These are phyloP conservation scores for Aethina tumida DNA, from an alignment of 1,140 invertebrate genomes.

Conservation along the genomic window DNA sequence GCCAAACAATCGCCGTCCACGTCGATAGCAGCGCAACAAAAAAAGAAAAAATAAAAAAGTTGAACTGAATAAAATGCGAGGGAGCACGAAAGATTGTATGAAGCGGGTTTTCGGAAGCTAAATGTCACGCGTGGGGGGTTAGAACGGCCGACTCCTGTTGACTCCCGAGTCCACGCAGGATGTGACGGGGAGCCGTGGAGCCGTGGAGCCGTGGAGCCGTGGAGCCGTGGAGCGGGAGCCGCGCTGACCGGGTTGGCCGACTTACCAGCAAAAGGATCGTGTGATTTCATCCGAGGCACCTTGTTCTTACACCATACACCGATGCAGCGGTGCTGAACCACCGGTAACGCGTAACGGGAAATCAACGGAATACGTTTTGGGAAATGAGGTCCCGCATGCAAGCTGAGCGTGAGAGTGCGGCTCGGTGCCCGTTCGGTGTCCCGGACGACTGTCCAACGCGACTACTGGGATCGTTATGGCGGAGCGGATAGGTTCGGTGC, in stretches of 20 bases:
- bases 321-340: conserved; percentile 8
- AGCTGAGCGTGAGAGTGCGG: no score
- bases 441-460: no score
- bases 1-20: no score
- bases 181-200: background rate
- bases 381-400: no score
- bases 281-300: conserved; percentile 28
- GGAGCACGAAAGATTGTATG: no score
- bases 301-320: conserved; percentile 28
- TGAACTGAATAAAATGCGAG: no score
- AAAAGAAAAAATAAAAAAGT: no score
- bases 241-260: conserved; percentile 9
- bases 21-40: no score
- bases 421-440: no score
- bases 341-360: conserved; percentile 7
- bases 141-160: background rate
- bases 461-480: no score
- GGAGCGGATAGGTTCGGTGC: no score
- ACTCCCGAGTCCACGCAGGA: background rate
- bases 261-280: conserved; percentile 25
- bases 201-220: background rate
- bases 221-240: conserved; percentile 1
- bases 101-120: background rate
- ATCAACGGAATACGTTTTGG: no score
- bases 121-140: background rate